A percentile compares a stretch with the other conserved stretches of the same genome.
These are phyloP conservation scores for Cecropterus lyciades DNA, from an alignment of 1,140 invertebrate genomes.

Conservation along the genomic window DNA sequence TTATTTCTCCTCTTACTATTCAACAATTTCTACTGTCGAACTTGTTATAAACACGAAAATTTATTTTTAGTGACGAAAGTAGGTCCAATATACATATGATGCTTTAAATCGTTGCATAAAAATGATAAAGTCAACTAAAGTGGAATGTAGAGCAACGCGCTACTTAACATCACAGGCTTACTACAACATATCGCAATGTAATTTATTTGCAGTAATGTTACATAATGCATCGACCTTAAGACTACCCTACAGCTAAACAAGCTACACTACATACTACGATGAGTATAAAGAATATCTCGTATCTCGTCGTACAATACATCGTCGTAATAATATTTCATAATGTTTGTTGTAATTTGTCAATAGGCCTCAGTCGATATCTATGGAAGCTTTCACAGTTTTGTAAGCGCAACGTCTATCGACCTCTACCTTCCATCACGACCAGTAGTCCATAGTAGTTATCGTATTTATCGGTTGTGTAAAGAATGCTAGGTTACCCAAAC, in stretches of 20 bases:
- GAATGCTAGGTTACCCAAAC: no score
- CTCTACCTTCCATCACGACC: not conserved
- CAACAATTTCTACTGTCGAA: no score
- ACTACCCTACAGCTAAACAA: not conserved
- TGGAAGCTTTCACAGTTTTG: constrained; percentile 6
- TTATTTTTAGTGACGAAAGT: no score
- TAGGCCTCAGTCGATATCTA: constrained; percentile 3
- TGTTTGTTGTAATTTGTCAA: constrained; percentile 4
- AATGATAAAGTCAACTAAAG: not conserved
- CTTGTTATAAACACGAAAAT: no score
- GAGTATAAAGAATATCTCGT: not conserved
- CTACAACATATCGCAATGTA: constrained; percentile 1
- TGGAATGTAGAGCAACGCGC: constrained; percentile 6
- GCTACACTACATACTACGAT: constrained; percentile 1
- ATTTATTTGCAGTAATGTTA: not conserved
- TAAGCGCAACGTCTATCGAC: not conserved
- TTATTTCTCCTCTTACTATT: no score
- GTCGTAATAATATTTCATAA: constrained; percentile 7
- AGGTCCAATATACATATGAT: no score
- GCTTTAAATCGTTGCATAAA: no score
- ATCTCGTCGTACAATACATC: no score
- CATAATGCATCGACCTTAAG: constrained; percentile 11
- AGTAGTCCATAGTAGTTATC: not conserved
- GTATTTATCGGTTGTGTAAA: no score
- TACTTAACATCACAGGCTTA: not conserved